phyloP scores from a whole-genome alignment of 2,888 invertebrate genomes.

The Diogma glabrata region DNA sequence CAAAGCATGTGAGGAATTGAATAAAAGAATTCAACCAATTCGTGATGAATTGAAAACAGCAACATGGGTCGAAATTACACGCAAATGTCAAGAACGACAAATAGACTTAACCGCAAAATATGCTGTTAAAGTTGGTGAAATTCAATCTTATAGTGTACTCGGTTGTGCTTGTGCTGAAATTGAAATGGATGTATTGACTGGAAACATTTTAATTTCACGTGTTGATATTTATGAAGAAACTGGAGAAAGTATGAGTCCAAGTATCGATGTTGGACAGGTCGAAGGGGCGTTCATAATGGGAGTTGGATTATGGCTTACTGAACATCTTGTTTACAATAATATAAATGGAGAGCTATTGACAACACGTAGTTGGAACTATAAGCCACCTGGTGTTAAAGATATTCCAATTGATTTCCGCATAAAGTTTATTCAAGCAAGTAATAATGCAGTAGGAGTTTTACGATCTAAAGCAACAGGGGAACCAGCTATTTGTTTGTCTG shows the following conservation, averaged over 20 bases:
- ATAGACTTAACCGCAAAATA: slow-evolving; percentile 27
- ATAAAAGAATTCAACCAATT: slow-evolving; percentile 32
- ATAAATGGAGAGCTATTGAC: slow-evolving; percentile 51
- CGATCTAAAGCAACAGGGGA: slow-evolving; percentile 47
- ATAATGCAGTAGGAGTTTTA: slow-evolving; percentile 49
- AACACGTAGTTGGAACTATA: slow-evolving; percentile 71
- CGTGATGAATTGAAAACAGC: slow-evolving; percentile 27
- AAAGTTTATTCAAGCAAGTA: slow-evolving; percentile 36
- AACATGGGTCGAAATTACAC: slow-evolving; percentile 28
- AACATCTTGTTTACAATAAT: slow-evolving; percentile 47
- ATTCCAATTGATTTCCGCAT: slow-evolving; percentile 66
- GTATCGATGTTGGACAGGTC: slow-evolving; percentile 58
- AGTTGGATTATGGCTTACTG: slow-evolving; percentile 57
- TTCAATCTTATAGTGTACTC: slow-evolving; percentile 45
- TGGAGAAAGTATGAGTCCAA: slow-evolving; percentile 53
- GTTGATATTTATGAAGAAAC: slow-evolving; percentile 56
- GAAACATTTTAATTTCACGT: slow-evolving; percentile 45
- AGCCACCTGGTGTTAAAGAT: slow-evolving; percentile 64
- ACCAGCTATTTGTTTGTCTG: slow-evolving; percentile 46
- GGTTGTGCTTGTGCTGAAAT: slow-evolving; percentile 52
- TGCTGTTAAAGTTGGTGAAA: slow-evolving; percentile 25
- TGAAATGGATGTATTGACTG: slow-evolving; percentile 59
- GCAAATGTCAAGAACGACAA: slow-evolving; percentile 21
- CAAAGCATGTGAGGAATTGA: slow-evolving; percentile 34
- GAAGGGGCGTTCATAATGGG: slow-evolving; percentile 66